phyloP scores from a whole-genome alignment of 2,113 vertebrate genomes.

The Onychorhynchus coronatus region DNA sequence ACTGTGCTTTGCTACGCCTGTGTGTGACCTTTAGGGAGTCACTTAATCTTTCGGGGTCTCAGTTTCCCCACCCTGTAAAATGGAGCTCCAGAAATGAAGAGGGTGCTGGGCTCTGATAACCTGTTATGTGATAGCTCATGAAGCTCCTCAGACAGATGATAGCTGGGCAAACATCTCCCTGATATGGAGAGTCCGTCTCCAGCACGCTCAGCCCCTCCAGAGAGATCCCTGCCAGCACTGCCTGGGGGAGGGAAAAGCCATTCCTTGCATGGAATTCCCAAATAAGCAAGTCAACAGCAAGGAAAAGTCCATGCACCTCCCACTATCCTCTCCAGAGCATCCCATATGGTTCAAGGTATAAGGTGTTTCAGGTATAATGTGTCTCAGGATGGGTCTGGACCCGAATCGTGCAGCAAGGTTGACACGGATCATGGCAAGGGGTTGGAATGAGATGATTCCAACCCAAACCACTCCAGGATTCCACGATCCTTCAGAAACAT shows the following conservation, averaged over 20 bases:
- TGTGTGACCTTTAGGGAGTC: slow-evolving; percentile 59
- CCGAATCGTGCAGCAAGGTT: not conserved
- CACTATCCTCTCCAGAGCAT: not conserved
- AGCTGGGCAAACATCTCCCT: slow-evolving; percentile 56
- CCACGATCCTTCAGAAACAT: not conserved
- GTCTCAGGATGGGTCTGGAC: not conserved
- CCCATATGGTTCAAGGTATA: not conserved
- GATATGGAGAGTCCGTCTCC: not conserved
- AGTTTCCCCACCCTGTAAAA: slow-evolving; percentile 3
- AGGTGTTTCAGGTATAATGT: not conserved
- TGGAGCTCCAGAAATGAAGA: slow-evolving; percentile 40
- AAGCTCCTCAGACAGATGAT: slow-evolving; percentile 63
- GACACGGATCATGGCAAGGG: not conserved
- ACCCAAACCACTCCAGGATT: not conserved
- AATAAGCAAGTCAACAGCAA: not conserved
- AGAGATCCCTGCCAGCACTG: not conserved
- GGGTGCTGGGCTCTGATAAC: slow-evolving; percentile 44
- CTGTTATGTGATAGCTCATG: slow-evolving; percentile 39
- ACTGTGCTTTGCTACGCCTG: not conserved
- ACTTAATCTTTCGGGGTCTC: slow-evolving; percentile 59
- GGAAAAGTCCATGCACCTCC: not conserved
- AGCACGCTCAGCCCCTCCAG: not conserved
- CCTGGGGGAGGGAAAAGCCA: not conserved
- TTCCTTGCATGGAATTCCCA: slow-evolving; percentile 31
- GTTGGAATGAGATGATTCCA: not conserved